Evolutionary conservation across 2,797 vertebrate species (phyloP), one percentile per base, ranked within the genome.

Genomic region (Chloroceryle amazona): DNA sequence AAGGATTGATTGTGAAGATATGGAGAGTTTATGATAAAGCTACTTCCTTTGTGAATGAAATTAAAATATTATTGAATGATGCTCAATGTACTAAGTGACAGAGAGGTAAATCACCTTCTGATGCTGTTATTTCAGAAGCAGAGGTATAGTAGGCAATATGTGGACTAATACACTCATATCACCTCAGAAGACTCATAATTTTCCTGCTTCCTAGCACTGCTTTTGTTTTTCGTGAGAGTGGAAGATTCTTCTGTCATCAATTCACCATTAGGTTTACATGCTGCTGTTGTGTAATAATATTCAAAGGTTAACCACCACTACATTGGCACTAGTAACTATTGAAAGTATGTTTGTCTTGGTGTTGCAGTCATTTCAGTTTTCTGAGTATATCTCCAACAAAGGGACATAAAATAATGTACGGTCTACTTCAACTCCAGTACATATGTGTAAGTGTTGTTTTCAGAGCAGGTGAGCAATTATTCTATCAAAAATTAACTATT

Each of bases 241-340:
- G 67, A 67, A 73, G 4, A 28, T 60, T 87, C 16, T 44, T 80
- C 57, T 52, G 10, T 33, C 29, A 78, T n/a, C 75, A 93, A 86
- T 83, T 93, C 49, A 74, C 46, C 26, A n/a, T 54, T 74, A 86
- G 26, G 13, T 74, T 93, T 88, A 58, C 49, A 46, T 72, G 75
- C 44, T 41, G 60, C 18, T 66, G 20, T 42, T 68, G 28, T n/a
- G 87, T 83, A 86, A 83, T 75, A 94, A 81, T 86, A 78, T 37
- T 65, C 65, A 92, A 94, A 88, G 13, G 70, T 65, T 94, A 68
- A 88, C 88, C 95, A 83, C 86, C 93, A 16, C 82, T 89, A n/a
- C 51, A 75, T 19, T 81, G 17, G 28, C 58, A 33, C 17, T 75
- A n/a, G 61, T 39, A 82, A 76, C 23, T 61, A 46, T 10, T 65